Percentiles rank a stretch among this genome's conserved stretches.
Conservation (phyloP, 1,140 invertebrate genomes). For the Achroia grisella region DNA sequence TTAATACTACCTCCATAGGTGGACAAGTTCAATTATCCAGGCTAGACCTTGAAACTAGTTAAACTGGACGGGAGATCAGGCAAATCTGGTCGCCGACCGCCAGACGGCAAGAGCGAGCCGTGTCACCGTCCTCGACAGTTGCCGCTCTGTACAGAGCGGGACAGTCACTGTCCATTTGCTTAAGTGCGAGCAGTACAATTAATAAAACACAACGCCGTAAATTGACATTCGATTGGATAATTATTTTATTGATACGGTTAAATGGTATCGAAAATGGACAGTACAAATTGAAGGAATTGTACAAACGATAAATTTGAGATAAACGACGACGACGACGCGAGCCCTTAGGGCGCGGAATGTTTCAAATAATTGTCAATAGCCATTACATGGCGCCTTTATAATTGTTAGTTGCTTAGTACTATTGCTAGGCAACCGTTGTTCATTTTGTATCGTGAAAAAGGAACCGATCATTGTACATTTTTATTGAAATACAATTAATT, state of each 20-base stretch:
- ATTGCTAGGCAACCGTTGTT: no score
- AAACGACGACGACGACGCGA: no score
- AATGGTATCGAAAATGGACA: conserved; percentile 17
- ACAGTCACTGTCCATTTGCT: conserved; percentile 3
- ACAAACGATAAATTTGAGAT: no score
- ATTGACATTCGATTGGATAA: conserved; percentile 64
- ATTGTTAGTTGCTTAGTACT: no score
- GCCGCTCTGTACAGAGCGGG: conserved; percentile 25
- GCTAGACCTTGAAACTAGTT: conserved; percentile 34
- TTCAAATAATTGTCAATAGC: no score
- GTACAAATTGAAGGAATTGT: background rate
- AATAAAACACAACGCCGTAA: conserved; percentile 39
- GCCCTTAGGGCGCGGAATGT: no score
- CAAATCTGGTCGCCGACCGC: conserved; percentile 14
- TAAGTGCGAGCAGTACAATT: conserved; percentile 18
- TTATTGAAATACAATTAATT: no score
- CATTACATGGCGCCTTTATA: no score
- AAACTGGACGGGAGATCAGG: conserved; percentile 19
- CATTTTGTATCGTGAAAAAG: no score
- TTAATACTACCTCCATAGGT: background rate
- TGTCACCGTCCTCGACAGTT: conserved; percentile 39
- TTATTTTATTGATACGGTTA: conserved; percentile 67
- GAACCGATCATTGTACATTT: no score
- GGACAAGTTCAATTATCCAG: conserved; percentile 7
- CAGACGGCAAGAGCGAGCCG: conserved; percentile 26